These are phyloP conservation scores for Drosophila subpulchrella DNA, from an alignment of 1,140 invertebrate genomes.

Conservation along the genomic window DNA sequence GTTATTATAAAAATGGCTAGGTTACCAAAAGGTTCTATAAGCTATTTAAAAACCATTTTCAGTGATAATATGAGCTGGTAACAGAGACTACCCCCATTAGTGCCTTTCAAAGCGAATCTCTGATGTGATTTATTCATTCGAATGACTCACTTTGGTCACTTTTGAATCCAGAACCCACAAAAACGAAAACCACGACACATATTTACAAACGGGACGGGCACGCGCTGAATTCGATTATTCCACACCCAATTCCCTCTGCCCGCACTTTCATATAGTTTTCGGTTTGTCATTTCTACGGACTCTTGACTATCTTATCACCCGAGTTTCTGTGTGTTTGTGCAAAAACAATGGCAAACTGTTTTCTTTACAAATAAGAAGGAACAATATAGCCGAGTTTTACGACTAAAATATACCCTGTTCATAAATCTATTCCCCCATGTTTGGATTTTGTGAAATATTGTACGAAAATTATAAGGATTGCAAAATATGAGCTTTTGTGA, in stretches of 20 bases:
- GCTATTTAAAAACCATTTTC: not conserved
- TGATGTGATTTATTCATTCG: constrained; percentile 28
- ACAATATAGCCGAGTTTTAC: not conserved
- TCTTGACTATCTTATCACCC: constrained; percentile 42
- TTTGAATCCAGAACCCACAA: constrained; percentile 9
- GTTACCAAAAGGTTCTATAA: no score
- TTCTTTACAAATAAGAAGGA: constrained; percentile 7
- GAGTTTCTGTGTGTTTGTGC: constrained; percentile 17
- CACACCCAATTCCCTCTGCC: not conserved
- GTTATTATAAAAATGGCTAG: no score
- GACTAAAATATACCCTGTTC: not conserved
- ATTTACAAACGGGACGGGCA: constrained; percentile 45
- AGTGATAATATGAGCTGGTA: not conserved
- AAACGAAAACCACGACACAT: constrained; percentile 13
- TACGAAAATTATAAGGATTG: no score
- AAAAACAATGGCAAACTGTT: constrained; percentile 28
- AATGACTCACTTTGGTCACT: constrained; percentile 41
- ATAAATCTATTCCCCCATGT: no score
- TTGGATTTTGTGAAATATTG: not conserved
- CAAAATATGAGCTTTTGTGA: no score
- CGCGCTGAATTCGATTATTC: constrained; percentile 14
- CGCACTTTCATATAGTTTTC: constrained; percentile 9
- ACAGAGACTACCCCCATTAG: not conserved
- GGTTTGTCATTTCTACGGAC: constrained; percentile 23
- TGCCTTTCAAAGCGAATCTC: not conserved